A percentile compares a stretch with the other conserved stretches of the same genome.
Conservation (phyloP, 1,140 invertebrate species). For the Sogatella furcifera region DNA sequence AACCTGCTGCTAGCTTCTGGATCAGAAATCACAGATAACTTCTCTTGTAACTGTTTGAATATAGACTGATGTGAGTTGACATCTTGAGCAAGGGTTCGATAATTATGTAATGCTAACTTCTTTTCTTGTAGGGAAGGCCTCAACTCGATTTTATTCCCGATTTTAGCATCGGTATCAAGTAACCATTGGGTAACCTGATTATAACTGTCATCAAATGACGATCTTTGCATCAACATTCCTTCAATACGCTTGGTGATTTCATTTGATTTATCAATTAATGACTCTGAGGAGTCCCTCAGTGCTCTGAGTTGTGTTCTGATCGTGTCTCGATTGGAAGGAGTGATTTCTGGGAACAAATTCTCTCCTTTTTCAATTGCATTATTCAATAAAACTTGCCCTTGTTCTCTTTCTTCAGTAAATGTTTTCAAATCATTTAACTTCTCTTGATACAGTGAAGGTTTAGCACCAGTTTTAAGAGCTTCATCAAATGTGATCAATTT, state of each 20-base stretch:
- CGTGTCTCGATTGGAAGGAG: conserved; percentile 70
- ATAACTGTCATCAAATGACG: conserved; percentile 83
- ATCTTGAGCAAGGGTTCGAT: conserved; percentile 67
- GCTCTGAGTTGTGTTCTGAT: conserved; percentile 71
- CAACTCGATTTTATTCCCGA: conserved; percentile 52
- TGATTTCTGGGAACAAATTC: conserved; percentile 73
- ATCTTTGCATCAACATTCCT: conserved; percentile 72
- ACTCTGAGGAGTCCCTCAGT: conserved; percentile 72
- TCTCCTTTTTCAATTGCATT: conserved; percentile 77
- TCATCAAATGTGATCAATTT: conserved; percentile 57
- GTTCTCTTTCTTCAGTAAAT: conserved; percentile 61
- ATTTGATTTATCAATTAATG: conserved; percentile 71
- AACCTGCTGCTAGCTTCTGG: conserved; percentile 60
- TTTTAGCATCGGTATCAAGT: conserved; percentile 54
- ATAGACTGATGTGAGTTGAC: conserved; percentile 68
- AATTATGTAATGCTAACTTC: conserved; percentile 67
- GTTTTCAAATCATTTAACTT: conserved; percentile 61
- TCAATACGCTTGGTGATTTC: conserved; percentile 76
- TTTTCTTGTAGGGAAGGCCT: conserved; percentile 71
- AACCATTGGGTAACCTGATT: conserved; percentile 70
- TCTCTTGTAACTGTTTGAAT: conserved; percentile 63
- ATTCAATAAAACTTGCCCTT: conserved; percentile 65
- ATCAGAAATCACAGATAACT: conserved; percentile 59
- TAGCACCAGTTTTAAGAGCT: conserved; percentile 49
- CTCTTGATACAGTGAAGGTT: conserved; percentile 44